phyloP scores from a whole-genome alignment of 2,888 invertebrate species.

The Catocala fraxini region DNA sequence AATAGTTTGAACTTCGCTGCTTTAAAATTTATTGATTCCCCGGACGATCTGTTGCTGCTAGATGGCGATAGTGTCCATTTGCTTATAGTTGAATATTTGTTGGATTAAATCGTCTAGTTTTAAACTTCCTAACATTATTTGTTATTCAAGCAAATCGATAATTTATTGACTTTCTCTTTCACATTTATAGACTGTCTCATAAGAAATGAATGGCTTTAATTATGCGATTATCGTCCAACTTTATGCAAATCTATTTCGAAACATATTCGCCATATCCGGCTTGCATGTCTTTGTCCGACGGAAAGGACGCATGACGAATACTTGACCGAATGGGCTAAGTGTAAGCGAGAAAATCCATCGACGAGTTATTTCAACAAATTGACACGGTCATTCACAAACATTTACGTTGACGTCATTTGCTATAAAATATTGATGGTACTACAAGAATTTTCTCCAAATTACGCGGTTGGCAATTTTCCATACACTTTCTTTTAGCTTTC shows the following conservation, averaged over 20 bases:
- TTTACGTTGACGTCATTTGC: background rate
- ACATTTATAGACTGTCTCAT: slow-evolving; percentile 5
- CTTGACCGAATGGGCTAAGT: slow-evolving; percentile 46
- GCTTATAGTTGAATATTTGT: background rate
- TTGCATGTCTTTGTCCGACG: slow-evolving; percentile 37
- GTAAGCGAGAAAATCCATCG: slow-evolving; percentile 44
- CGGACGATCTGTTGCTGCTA: background rate
- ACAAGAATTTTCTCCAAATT: background rate
- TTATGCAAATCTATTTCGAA: slow-evolving; percentile 43
- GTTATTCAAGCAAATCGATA: background rate
- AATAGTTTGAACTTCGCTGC: slow-evolving; percentile 10
- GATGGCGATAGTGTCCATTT: slow-evolving; percentile 11
- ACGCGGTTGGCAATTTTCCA: slow-evolving; percentile 15
- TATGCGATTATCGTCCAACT: slow-evolving; percentile 22
- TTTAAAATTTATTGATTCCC: background rate
- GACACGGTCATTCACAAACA: background rate
- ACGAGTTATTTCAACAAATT: background rate
- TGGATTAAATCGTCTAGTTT: background rate
- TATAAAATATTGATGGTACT: background rate
- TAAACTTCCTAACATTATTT: no score
- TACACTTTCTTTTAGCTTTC: slow-evolving; percentile 3
- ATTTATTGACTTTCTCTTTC: slow-evolving; percentile 12
- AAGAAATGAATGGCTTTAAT: slow-evolving; percentile 13
- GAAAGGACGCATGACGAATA: slow-evolving; percentile 51
- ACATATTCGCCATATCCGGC: slow-evolving; percentile 41